Base-by-base conservation (phyloP, 1,140 invertebrate genomes). In the Calycopis cecrops region DNA sequence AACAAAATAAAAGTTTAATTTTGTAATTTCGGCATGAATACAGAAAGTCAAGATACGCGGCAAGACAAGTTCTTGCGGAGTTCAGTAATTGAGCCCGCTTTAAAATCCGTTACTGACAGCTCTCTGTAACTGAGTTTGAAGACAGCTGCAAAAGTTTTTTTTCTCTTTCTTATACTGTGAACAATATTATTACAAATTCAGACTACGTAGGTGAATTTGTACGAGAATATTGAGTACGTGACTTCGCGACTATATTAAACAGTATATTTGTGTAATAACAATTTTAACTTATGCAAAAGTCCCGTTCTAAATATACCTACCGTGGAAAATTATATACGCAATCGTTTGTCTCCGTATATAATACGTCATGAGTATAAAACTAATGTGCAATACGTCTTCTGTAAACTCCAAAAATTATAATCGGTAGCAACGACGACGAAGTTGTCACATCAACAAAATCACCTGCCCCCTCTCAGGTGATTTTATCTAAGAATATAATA, bases 91-190 rank as follows among this genome's bases (percentile, higher is more conserved):
- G 71, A 71, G 68, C 69, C 55, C 38, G 57, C 60, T 64, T 55
- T 70, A 60, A 71, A 74, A 77, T 70, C 65, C 69, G 69, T 69
- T 63, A 65, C 65, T 62, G 62, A 69, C 67, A 67, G 72, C 65
- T 70, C 55, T 63, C 58, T 54, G 62, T 71, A 69, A 73, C 72
- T 59, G 52, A 75, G 74, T 80, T 75, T 67, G 51, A 67, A 68
- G 62, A 56, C 59, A 73, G 60, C 61, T 68, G 65, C 63, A 47
- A 34, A 72, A 70, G 59, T 65, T 69, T 35, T 71, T 69, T 69
- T 63, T 57, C 57, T 65, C 59, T 67, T 67, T 63, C 62, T 63
- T 58, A 58, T 65, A 58, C 71, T 68, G 63, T 59, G 60, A 49
- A 65, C 62, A 63, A 67, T 72, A 61, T 69, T 73, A 71, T 69